Evolutionary conservation across 1,140 invertebrate genomes (phyloP), one percentile per base, ranked within the genome.

Genomic region (Sitobion miscanthi): DNA sequence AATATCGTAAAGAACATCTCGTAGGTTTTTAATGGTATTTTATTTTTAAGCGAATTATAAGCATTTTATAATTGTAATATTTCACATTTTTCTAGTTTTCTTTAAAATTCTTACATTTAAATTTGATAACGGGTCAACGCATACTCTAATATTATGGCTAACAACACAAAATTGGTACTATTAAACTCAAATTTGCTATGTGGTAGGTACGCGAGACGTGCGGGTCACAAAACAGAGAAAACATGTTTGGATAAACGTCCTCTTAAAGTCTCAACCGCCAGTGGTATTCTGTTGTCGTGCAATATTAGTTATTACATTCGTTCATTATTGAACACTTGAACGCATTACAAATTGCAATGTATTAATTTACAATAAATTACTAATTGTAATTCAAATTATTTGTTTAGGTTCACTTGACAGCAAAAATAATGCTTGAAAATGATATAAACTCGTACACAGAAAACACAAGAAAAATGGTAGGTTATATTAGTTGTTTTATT

Each of bases 401-500:
- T 54, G 25, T 90, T 45, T 38, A 90, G 88, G 11, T 90, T 17
- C 35, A 90, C 21, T 42, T 42, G 5, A 62, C 88, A 6, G 35
- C 35, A 30, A 62, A 57, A 62, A 90, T 62, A 90, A 90, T 90
- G 54, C 14, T 90, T 3, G 52, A 23, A 42, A 90, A 90, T 62
- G 54, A 90, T 42, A 62, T 90, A 45, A 90, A 45, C 11, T 90
- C 88, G 5, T 90, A 20, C 30, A 38, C 88, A 42, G 88, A 90
- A 42, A 23, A 90, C 25, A 62, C 38, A 25, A 90, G 54, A 42
- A 38, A 90, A 62, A 17, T 90, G 88, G 88, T 90, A 90, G 23
- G 20, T 20, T 20, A 17, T 25, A 23, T 54, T n/a, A 6, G n/a
- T 77, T 77, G 30, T 77, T 83, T 23, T 83, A 42, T 38, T 82